phyloP scores from a whole-genome alignment of 1,140 invertebrate species.

The Brachionus calyciflorus region DNA sequence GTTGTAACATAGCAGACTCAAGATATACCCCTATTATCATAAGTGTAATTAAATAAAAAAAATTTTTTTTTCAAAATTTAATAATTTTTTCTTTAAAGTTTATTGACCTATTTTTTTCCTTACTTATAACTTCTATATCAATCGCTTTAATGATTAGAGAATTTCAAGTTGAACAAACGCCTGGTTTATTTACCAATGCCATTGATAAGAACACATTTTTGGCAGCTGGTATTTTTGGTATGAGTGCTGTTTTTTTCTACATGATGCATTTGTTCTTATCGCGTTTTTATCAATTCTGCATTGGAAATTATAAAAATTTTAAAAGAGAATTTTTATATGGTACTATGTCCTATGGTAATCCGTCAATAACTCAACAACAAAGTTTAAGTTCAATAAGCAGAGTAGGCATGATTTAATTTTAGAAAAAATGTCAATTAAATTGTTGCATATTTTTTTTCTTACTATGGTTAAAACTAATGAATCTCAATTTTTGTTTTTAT shows the following conservation, averaged over 20 bases:
- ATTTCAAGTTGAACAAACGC: neutral
- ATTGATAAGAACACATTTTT: conserved; percentile 25
- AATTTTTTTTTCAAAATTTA: neutral
- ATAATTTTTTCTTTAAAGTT: neutral
- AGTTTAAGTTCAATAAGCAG: conserved; percentile 13
- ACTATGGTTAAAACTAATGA: neutral
- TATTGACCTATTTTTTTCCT: neutral
- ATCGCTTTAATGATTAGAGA: conserved; percentile 21
- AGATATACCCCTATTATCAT: neutral
- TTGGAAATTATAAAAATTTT: conserved; percentile 42
- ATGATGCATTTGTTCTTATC: conserved; percentile 24
- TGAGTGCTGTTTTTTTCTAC: conserved; percentile 12
- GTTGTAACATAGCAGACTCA: conserved; percentile 25
- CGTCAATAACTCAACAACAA: neutral
- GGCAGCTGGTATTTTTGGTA: conserved; percentile 12
- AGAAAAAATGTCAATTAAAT: no score
- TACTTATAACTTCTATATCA: neutral
- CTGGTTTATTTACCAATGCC: neutral
- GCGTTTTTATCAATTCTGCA: conserved; percentile 36
- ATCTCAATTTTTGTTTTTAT: neutral
- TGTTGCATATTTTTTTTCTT: neutral
- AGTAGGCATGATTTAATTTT: conserved; percentile 5
- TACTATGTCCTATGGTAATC: neutral
- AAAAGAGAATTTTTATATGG: conserved; percentile 25
- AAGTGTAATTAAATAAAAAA: neutral